phyloP scores from a whole-genome alignment of 2,888 invertebrate genomes.

The Conistra vaccinii region DNA sequence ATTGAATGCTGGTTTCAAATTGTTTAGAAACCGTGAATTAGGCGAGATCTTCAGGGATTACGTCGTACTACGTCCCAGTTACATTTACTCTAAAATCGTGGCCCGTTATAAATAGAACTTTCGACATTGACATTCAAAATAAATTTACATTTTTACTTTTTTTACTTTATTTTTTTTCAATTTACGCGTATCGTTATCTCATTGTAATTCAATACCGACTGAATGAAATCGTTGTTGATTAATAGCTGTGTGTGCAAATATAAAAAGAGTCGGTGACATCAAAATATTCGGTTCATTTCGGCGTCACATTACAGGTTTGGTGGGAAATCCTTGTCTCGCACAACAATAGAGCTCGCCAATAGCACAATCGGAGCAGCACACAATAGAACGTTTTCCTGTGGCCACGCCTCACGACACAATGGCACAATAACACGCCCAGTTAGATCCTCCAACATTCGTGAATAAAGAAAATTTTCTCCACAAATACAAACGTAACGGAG shows the following conservation, averaged over 20 bases:
- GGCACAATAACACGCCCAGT: slow-evolving; percentile 87
- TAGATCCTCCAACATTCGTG: slow-evolving; percentile 76
- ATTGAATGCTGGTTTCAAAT: slow-evolving; percentile 41
- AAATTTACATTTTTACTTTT: slow-evolving; percentile 37
- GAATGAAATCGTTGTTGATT: slow-evolving; percentile 36
- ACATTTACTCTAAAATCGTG: slow-evolving; percentile 53
- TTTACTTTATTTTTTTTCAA: no score
- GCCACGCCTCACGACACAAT: slow-evolving; percentile 88
- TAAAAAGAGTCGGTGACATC: slow-evolving; percentile 54
- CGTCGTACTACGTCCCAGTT: slow-evolving; percentile 52
- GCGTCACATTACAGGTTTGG: slow-evolving; percentile 67
- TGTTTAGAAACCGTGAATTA: slow-evolving; percentile 44
- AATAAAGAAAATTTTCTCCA: slow-evolving; percentile 89
- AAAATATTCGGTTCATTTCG: slow-evolving; percentile 57
- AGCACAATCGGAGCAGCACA: slow-evolving; percentile 79
- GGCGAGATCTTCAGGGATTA: slow-evolving; percentile 51
- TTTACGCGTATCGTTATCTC: slow-evolving; percentile 29
- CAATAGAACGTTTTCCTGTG: slow-evolving; percentile 86
- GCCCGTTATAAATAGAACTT: slow-evolving; percentile 60
- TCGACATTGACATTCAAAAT: slow-evolving; percentile 66
- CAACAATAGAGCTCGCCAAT: slow-evolving; percentile 86
- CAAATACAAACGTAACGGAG: slow-evolving; percentile 86
- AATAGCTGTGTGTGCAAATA: slow-evolving; percentile 41
- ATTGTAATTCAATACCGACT: slow-evolving; percentile 48
- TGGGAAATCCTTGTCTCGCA: slow-evolving; percentile 67